Base-by-base conservation (phyloP, 2,888 invertebrate genomes). In the Athetis lepigone region DNA sequence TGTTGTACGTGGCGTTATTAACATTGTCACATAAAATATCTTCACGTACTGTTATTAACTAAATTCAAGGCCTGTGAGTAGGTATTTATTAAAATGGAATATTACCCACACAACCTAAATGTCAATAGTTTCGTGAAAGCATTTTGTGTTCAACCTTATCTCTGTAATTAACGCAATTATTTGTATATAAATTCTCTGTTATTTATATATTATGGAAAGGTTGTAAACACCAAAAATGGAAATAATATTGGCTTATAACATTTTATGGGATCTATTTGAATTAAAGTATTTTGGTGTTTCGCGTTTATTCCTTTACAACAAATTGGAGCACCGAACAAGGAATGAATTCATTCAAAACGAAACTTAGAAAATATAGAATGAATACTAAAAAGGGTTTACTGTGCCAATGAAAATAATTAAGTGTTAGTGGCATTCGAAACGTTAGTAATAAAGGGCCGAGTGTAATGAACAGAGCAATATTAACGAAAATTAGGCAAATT, bases 401-500 rank as follows among this genome's bases (percentile, higher is more conserved):
- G 63, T 55, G 60, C 57, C 69, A 79, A 80, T 77, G 79, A 81
- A 84, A 85, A 83, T 83, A 85, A 87, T 85, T 85, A 82, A 85
- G 84, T 84, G 82, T 84, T 85, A 86, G 83, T 85, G 84, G 82
- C 81, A 76, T 83, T 82, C 77, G 73, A 80, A 87, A 83, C 80
- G 82, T 82, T 77, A 76, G 81, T 79, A 86, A 86, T 86, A 86
- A 87, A 85, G 79, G 84, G 77, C 75, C 73, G 68, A 76, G 79
- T 80, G 80, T 87, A 86, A 87, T 87, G 84, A 85, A 87, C 86
- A 88, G 83, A 85, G 83, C 83, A 78, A 86, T 86, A 87, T 85
- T 87, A 86, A 84, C 81, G 82, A 79, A 85, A 87, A 89, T 88
- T 86, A 86, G 81, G 82, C 83, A 80, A 87, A 90, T 88, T 88